phyloP scores from a whole-genome alignment of 2,888 invertebrate species.

The Orthonevra nobilis region DNA sequence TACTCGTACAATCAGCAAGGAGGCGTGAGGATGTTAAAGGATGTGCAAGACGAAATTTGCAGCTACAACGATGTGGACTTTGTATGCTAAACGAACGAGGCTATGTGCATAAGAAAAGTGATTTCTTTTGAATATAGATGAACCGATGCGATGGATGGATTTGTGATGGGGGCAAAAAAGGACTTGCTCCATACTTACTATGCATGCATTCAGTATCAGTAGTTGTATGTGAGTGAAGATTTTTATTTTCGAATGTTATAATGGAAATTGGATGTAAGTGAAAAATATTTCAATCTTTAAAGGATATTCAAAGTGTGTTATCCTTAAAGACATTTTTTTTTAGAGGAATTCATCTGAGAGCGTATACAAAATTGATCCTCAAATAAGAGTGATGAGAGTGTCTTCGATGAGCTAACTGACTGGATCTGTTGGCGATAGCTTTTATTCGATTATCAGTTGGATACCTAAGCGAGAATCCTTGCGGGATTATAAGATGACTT shows the following conservation, averaged over 20 bases:
- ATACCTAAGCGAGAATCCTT: no score
- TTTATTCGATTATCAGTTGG: no score
- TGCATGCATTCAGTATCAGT: conserved; percentile 5
- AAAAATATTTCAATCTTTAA: no score
- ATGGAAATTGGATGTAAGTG: conserved; percentile 52
- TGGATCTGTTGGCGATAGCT: no score
- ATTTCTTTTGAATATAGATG: conserved; percentile 42
- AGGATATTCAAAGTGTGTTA: no score
- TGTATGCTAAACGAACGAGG: conserved; percentile 45
- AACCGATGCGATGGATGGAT: background rate
- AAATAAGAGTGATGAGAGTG: no score
- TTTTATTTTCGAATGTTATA: conserved; percentile 41
- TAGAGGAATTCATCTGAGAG: no score
- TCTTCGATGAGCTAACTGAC: no score
- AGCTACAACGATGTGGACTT: conserved; percentile 36
- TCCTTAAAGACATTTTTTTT: no score
- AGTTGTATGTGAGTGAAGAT: conserved; percentile 2
- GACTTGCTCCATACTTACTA: conserved; percentile 5
- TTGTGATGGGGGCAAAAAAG: conserved; percentile 12
- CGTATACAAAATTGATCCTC: no score
- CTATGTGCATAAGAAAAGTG: conserved; percentile 51
- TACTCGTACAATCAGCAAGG: no score
- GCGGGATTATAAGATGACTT: no score
- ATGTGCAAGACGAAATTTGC: conserved; percentile 37
- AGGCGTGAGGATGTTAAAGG: conserved; percentile 27